Percentiles rank a stretch among this genome's conserved stretches.
Evolutionary conservation across 2,113 vertebrate species (phyloP).

Genomic region (Haplochromis burtoni): DNA sequence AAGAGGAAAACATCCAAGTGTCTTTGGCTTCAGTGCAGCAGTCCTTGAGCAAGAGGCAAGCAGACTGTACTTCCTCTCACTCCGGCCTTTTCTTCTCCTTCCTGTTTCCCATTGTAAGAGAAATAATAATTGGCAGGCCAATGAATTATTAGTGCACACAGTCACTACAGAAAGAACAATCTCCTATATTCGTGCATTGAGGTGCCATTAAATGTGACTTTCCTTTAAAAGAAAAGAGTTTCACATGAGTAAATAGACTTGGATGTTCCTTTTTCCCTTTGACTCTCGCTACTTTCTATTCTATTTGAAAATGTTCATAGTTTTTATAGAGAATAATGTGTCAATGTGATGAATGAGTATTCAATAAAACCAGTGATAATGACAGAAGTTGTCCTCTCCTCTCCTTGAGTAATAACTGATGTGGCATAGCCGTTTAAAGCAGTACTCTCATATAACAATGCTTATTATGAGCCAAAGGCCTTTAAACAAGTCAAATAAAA

Average conservation of each 20-base stretch:
- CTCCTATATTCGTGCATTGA: conserved; percentile 27
- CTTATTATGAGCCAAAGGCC: conserved; percentile 58
- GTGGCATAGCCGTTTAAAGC: conserved; percentile 39
- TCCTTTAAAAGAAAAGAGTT: conserved; percentile 50
- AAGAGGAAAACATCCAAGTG: conserved; percentile 55
- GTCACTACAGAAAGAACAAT: conserved; percentile 42
- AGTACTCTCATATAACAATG: conserved; percentile 63
- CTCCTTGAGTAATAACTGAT: conserved; percentile 64
- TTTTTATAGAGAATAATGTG: conserved; percentile 57
- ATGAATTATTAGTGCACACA: conserved; percentile 65
- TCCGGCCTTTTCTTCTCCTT: conserved; percentile 26
- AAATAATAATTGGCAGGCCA: conserved; percentile 63
- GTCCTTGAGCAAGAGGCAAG: conserved; percentile 50
- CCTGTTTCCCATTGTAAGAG: conserved; percentile 32
- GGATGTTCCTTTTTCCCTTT: conserved; percentile 1
- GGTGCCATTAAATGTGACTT: conserved; percentile 50
- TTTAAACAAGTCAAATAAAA: conserved; percentile 76
- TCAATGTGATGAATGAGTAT: conserved; percentile 54
- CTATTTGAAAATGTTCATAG: conserved; percentile 46
- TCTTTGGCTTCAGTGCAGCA: conserved; percentile 52
- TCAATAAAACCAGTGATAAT: conserved; percentile 54
- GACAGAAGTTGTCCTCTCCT: conserved; percentile 64
- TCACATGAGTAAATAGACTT: conserved; percentile 50
- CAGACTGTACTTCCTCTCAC: conserved; percentile 28
- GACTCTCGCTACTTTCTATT: conserved; percentile 35